phyloP scores from a whole-genome alignment of 2,888 invertebrate species.

The Adineta ricciae region DNA sequence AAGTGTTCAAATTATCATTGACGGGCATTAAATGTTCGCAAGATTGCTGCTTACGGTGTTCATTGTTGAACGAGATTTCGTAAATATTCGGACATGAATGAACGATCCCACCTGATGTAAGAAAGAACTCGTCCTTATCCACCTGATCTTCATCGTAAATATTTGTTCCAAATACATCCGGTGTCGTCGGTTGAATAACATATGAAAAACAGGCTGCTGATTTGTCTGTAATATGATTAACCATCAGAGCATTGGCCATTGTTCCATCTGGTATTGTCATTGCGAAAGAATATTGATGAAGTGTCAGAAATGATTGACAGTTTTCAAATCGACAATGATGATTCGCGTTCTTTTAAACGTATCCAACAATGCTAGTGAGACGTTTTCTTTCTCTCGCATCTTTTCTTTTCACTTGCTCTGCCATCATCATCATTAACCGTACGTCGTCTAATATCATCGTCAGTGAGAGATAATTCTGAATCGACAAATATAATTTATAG shows the following conservation, averaged over 20 bases:
- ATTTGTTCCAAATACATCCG: not conserved
- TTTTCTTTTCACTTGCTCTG: not conserved
- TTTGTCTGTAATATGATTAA: not conserved
- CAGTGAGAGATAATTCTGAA: not conserved
- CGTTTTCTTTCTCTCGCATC: not conserved
- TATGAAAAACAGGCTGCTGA: not conserved
- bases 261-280: not conserved
- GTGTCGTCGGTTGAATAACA: not conserved
- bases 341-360: not conserved
- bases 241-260: not conserved
- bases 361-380: not conserved
- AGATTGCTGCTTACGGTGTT: not conserved
- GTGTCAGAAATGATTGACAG: not conserved
- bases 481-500: not conserved
- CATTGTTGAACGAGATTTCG: not conserved
- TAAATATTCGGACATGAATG: not conserved
- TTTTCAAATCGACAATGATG: not conserved
- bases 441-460: not conserved
- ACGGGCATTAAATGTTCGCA: not conserved
- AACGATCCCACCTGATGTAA: not conserved
- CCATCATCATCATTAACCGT: not conserved
- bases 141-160: not conserved
- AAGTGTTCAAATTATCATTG: not conserved
- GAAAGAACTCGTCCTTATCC: not conserved
- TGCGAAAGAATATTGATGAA: not conserved